Percentiles rank a stretch among this genome's conserved stretches.
Conservation (phyloP, 2,113 vertebrate genomes). For the Microcebus lehilahytsara region DNA sequence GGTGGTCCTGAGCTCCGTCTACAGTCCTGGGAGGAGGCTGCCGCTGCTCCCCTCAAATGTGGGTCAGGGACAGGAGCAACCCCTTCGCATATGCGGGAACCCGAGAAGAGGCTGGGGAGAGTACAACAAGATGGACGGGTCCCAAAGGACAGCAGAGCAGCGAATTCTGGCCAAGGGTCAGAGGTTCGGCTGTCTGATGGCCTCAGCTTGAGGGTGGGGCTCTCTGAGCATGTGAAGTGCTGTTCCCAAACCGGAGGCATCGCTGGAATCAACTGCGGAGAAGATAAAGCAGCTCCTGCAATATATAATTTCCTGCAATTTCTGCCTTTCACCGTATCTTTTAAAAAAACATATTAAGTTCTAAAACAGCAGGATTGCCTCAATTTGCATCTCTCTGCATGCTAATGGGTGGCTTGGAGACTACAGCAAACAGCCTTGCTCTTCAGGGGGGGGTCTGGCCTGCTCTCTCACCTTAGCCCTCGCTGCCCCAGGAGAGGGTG, state of each 20-base stretch:
- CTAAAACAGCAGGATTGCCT: constrained; percentile 68
- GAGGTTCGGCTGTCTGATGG: not conserved
- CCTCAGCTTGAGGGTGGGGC: not conserved
- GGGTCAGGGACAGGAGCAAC: not conserved
- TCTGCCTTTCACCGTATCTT: constrained; percentile 75
- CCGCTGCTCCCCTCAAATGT: not conserved
- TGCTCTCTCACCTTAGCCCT: not conserved
- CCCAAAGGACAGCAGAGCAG: not conserved
- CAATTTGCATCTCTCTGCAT: constrained; percentile 58
- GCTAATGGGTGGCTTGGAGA: constrained; percentile 50
- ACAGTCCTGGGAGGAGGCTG: not conserved
- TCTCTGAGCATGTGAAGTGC: not conserved
- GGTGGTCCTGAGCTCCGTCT: not conserved
- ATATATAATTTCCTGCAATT: constrained; percentile 73
- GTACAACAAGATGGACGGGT: not conserved
- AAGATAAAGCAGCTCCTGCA: constrained; percentile 49
- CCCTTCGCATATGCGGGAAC: not conserved
- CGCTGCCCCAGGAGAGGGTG: not conserved
- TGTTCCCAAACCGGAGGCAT: not conserved
- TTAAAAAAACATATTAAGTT: constrained; percentile 68
- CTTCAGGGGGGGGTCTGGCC: not conserved
- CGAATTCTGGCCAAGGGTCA: not conserved
- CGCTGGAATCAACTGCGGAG: not conserved
- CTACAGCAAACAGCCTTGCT: not conserved
- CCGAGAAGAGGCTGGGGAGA: not conserved